Percentiles rank a stretch among this genome's conserved stretches.
These are phyloP conservation scores for Nomia melanderi DNA, from an alignment of 1,140 invertebrate species.

Conservation along the genomic window DNA sequence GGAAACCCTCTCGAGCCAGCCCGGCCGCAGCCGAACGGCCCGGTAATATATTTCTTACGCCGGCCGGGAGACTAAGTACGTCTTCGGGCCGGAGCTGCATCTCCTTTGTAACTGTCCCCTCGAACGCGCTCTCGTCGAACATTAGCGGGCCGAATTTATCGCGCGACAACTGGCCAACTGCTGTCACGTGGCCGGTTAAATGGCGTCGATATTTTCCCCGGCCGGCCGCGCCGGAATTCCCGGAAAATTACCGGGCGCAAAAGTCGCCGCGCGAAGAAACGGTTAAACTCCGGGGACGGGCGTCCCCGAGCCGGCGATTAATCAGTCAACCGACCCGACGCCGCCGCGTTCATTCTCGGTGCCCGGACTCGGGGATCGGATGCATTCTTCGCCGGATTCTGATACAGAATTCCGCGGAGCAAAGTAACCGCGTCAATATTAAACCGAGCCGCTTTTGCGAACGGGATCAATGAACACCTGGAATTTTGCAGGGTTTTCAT, in stretches of 20 bases:
- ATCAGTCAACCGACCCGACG: background rate
- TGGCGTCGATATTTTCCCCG: conserved; percentile 5
- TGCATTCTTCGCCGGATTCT: background rate
- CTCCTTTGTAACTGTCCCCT: conserved; percentile 42
- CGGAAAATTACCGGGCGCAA: background rate
- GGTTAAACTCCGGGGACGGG: too few relatives aligned
- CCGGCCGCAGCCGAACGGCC: conserved; percentile 10
- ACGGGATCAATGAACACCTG: background rate
- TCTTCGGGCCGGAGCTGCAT: background rate
- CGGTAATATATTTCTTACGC: conserved; percentile 57
- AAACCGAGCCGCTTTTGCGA: conserved; percentile 2
- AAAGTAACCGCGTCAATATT: conserved; percentile 13
- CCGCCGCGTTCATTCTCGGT: background rate
- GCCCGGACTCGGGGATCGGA: background rate
- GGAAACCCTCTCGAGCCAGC: conserved; percentile 16
- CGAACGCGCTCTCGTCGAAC: background rate
- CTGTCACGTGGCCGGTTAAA: background rate
- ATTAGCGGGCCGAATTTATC: conserved; percentile 28
- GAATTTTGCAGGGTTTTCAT: background rate
- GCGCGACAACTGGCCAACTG: background rate
- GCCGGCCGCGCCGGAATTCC: background rate
- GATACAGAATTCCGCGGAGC: background rate
- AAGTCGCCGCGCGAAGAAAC: too few relatives aligned
- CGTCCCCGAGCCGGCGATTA: background rate
- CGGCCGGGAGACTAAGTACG: conserved; percentile 13